Evolutionary conservation across 2,888 invertebrate genomes (phyloP).

Genomic region (Nysson spinosus): DNA sequence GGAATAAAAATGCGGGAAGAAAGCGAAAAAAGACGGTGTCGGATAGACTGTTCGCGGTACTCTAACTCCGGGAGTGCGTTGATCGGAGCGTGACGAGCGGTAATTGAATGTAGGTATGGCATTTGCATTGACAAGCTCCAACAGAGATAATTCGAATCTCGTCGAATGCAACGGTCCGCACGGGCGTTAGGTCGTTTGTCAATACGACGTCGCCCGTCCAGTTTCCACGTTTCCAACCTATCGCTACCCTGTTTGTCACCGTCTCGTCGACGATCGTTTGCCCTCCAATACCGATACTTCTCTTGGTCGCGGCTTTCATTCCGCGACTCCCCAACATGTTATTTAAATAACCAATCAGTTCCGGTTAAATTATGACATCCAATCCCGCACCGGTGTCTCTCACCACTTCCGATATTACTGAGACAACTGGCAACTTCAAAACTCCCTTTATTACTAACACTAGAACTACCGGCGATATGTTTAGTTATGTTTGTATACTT

Average conservation of each 20-base stretch:
- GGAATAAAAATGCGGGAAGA: not conserved
- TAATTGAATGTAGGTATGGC: conserved; percentile 76
- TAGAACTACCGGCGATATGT: too few relatives aligned
- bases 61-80: conserved; percentile 49
- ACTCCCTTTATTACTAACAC: too few relatives aligned
- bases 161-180: conserved; percentile 73
- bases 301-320: conserved; percentile 50
- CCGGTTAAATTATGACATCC: conserved; percentile 18
- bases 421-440: too few relatives aligned
- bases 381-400: not conserved
- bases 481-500: too few relatives aligned
- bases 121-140: conserved; percentile 76
- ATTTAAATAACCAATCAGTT: conserved; percentile 42
- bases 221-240: conserved; percentile 63
- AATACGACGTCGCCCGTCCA: conserved; percentile 77
- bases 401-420: too few relatives aligned
- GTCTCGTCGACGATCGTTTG: conserved; percentile 58
- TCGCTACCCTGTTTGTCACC: conserved; percentile 70
- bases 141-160: conserved; percentile 77
- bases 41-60: conserved; percentile 20
- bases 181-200: conserved; percentile 75
- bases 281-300: conserved; percentile 55
- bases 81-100: conserved; percentile 76
- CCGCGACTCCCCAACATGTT: conserved; percentile 39
- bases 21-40: not conserved